Base-by-base conservation (phyloP, 2,113 vertebrate genomes). In the Brienomyrus brachyistius region DNA sequence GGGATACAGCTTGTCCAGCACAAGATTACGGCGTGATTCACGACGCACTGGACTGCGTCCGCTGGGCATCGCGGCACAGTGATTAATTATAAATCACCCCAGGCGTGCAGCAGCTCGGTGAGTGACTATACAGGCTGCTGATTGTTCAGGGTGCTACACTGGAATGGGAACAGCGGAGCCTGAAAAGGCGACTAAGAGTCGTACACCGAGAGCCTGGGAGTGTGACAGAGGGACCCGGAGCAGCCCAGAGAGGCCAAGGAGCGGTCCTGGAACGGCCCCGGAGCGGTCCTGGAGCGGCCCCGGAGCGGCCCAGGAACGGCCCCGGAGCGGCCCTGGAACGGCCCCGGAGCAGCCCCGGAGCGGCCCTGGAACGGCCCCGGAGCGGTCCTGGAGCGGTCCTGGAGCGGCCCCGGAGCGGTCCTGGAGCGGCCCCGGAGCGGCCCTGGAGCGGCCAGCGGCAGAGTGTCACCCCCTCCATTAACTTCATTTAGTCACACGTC, bases 111-210 rank as follows among this genome's bases (percentile, higher is more conserved):
- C 51, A 62, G 91, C 91, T 90, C 91, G 62, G 92, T 90, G 40
- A 92, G 91, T 90, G 56, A 56, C 27, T 47, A 77, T 62, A 90
- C 87, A 90, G 88, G 90, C 91, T 89, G 90, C 90, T 89, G 89
- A 74, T 82, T 88, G 82, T 59, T 89, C 62, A 91, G 88, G 50
- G 89, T 10, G 90, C 51, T 77, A 88, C 88, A 86, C 43, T 88
- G 27, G 87, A 90, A 83, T 66, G 82, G 74, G 91, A 90, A 88
- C 91, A 91, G 91, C 88, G 86, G 50, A 89, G 92, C 91, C 86
- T 91, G 90, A 51, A 88, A 90, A 91, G 92, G 90, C 91, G 89
- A 93, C 91, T 89, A 91, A 91, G 88, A n/a, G 87, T 3, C 90
- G 88, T 90, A 93, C 91, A 92, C 91, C 87, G 90, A 87, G 13